These are phyloP conservation scores for Stegophylla sp. DNA, from an alignment of 2,888 invertebrate genomes.

Conservation along the genomic window DNA sequence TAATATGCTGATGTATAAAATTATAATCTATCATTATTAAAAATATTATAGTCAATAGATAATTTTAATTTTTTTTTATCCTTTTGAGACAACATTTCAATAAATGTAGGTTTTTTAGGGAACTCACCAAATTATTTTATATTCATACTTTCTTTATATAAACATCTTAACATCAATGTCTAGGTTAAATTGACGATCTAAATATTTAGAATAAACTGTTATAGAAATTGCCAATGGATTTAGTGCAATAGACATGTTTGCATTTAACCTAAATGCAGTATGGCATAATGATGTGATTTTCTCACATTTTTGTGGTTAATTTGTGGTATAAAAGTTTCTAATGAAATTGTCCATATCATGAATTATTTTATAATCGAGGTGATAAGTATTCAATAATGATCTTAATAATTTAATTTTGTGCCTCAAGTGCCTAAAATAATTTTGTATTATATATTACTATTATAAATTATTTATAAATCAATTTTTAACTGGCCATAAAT, in stretches of 20 bases:
- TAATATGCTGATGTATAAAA: background rate
- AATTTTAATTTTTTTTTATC: background rate
- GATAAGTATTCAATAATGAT: too few relatives aligned
- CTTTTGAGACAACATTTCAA: conserved; percentile 1
- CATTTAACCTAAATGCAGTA: conserved; percentile 39
- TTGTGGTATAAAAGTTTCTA: background rate
- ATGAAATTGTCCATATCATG: background rate
- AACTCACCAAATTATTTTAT: conserved; percentile 5
- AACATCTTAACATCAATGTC: background rate
- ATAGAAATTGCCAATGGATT: conserved; percentile 1
- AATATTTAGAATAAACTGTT: conserved; percentile 13
- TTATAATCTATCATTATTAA: background rate
- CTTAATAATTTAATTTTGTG: too few relatives aligned
- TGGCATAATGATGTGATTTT: background rate
- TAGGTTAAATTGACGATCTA: conserved; percentile 7
- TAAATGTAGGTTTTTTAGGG: conserved; percentile 33
- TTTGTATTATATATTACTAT: too few relatives aligned
- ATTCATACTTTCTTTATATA: background rate
- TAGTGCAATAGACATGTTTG: background rate
- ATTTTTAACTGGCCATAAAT: too few relatives aligned
- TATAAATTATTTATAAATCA: too few relatives aligned
- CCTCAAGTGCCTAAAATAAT: too few relatives aligned
- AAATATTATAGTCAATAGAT: background rate
- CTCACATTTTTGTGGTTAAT: conserved; percentile 4
- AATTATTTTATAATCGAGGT: background rate